phyloP scores from a whole-genome alignment of 1,140 invertebrate genomes.

The Drosophila nikananu region DNA sequence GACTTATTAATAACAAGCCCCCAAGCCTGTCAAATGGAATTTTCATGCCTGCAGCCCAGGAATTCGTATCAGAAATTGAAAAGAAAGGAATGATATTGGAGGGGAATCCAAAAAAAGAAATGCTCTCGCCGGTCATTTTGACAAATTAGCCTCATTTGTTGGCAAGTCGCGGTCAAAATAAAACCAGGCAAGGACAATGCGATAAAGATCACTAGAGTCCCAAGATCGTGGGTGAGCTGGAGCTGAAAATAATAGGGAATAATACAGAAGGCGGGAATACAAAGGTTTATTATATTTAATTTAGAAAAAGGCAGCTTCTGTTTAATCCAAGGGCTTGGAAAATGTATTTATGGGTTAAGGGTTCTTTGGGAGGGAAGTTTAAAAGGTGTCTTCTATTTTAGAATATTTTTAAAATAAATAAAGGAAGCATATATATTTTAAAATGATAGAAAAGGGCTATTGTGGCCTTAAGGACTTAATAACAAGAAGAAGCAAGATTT shows the following conservation, averaged over 20 bases:
- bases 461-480: no score
- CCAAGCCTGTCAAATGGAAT: slow-evolving; percentile 76
- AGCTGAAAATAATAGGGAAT: background rate
- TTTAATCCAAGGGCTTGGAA: background rate
- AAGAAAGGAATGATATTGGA: slow-evolving; percentile 33
- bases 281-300: slow-evolving; percentile 36
- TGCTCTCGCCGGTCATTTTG: slow-evolving; percentile 51
- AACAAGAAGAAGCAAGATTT: no score
- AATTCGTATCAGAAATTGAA: slow-evolving; percentile 37
- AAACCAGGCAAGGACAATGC: slow-evolving; percentile 60
- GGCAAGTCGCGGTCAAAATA: slow-evolving; percentile 72
- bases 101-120: slow-evolving; percentile 22
- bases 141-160: slow-evolving; percentile 83
- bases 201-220: slow-evolving; percentile 67
- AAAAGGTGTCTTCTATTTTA: background rate
- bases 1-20: slow-evolving; percentile 72
- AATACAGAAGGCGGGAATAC: background rate
- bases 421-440: background rate
- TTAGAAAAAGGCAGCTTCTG: slow-evolving; percentile 46
- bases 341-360: background rate
- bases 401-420: background rate
- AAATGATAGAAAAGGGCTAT: background rate
- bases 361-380: background rate
- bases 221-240: slow-evolving; percentile 12
- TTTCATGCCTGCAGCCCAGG: slow-evolving; percentile 58